A percentile compares a stretch with the other conserved stretches of the same genome.
Evolutionary conservation across 2,888 invertebrate genomes (phyloP).

Genomic region (Drosophila kuntzei): DNA sequence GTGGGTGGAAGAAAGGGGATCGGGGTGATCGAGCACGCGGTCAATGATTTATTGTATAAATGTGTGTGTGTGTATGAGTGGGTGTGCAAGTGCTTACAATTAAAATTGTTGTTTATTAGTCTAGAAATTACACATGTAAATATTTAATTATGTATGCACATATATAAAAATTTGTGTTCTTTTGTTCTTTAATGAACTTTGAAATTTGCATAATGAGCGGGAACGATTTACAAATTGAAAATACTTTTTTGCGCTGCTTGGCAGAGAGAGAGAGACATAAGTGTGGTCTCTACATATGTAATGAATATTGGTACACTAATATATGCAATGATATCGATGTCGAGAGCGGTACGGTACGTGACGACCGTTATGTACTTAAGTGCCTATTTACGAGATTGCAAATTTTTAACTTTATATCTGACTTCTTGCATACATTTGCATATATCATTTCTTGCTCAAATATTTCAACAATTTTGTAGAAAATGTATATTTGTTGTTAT

Average conservation of each 20-base stretch:
- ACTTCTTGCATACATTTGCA: conserved; percentile 36
- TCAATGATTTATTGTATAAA: conserved; percentile 16
- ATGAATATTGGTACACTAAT: background rate
- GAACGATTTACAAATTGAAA: conserved; percentile 42
- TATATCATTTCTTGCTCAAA: conserved; percentile 38
- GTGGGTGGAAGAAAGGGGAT: conserved; percentile 4
- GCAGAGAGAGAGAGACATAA: conserved; percentile 38
- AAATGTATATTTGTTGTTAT: conserved; percentile 38
- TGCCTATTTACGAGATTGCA: conserved; percentile 74
- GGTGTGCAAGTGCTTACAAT: conserved; percentile 57
- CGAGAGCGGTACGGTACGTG: conserved; percentile 61
- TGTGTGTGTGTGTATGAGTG: conserved; percentile 1
- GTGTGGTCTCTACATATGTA: conserved; percentile 11
- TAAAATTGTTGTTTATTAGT: conserved; percentile 64
- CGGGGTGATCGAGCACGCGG: conserved; percentile 16
- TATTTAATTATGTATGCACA: conserved; percentile 49
- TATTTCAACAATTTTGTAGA: conserved; percentile 68
- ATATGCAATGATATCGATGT: conserved; percentile 46
- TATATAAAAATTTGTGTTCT: conserved; percentile 49
- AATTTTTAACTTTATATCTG: conserved; percentile 54
- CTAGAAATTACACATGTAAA: conserved; percentile 64
- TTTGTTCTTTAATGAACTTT: conserved; percentile 54
- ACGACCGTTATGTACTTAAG: conserved; percentile 76
- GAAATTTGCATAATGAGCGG: conserved; percentile 52
- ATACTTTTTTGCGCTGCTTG: conserved; percentile 58